phyloP scores from a whole-genome alignment of 2,888 invertebrate species.

The Prionchulus punctatus region DNA sequence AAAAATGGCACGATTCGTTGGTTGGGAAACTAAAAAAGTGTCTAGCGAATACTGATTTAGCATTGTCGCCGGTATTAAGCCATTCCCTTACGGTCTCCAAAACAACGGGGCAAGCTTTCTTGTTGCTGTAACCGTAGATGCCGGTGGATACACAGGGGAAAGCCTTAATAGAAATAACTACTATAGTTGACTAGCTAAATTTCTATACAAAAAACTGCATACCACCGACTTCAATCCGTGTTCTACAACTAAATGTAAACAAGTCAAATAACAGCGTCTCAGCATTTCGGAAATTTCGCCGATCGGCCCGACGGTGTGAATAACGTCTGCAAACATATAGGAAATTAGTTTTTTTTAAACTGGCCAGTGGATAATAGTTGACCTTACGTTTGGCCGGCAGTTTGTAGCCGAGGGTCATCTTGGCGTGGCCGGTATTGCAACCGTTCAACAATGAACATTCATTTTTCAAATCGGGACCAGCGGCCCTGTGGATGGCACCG shows the following conservation, averaged over 20 bases:
- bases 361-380: not conserved
- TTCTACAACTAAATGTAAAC: constrained; percentile 40
- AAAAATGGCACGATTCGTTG: not conserved
- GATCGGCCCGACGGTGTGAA: constrained; percentile 73
- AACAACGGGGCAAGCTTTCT: constrained; percentile 58
- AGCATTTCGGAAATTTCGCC: constrained; percentile 51
- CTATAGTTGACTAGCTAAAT: not conserved
- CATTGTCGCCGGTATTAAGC: constrained; percentile 40
- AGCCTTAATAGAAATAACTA: constrained; percentile 40
- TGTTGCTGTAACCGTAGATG: constrained; percentile 69
- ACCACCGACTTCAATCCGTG: constrained; percentile 12
- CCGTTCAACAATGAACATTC: constrained; percentile 51
- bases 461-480: constrained; percentile 48
- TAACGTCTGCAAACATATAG: constrained; percentile 50
- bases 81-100: constrained; percentile 49
- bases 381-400: constrained; percentile 59
- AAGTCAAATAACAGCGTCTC: constrained; percentile 49
- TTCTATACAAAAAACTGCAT: too few relatives aligned
- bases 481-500: constrained; percentile 69
- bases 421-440: constrained; percentile 64
- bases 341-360: not conserved
- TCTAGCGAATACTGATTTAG: constrained; percentile 17
- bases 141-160: constrained; percentile 83
- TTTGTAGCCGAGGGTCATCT: constrained; percentile 61
- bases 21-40: not conserved